Evolutionary conservation across 2,888 invertebrate species (phyloP).

Genomic region (Lissonota sp.): DNA sequence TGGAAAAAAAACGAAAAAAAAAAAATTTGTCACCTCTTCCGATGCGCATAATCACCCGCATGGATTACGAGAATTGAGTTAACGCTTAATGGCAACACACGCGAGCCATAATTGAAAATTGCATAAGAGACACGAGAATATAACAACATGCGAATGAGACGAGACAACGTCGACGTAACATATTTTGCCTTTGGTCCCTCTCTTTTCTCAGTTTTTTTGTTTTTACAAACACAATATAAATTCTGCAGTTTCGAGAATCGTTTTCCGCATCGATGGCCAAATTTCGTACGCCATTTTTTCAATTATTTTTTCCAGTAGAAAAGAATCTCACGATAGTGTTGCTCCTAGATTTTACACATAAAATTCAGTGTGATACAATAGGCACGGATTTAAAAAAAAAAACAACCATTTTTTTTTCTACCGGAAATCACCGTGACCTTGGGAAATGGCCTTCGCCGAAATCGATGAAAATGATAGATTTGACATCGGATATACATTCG

Average conservation of each 20-base stretch:
- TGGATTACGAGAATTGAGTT: constrained; percentile 27
- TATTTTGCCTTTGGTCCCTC: constrained; percentile 60
- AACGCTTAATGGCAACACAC: constrained; percentile 39
- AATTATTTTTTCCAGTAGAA: too few species aligned
- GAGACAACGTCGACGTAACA: constrained; percentile 71
- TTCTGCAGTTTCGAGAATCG: not conserved
- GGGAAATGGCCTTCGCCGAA: too few species aligned
- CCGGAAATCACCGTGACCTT: too few species aligned
- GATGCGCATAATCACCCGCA: constrained; percentile 40
- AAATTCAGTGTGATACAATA: too few species aligned
- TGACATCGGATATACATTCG: too few species aligned
- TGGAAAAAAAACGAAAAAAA: constrained; percentile 1
- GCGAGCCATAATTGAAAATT: constrained; percentile 58
- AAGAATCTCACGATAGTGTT: too few species aligned
- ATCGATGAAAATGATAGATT: too few species aligned
- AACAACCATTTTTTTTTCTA: too few species aligned
- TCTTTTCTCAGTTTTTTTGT: constrained; percentile 6
- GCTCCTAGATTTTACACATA: too few species aligned
- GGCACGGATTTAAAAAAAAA: too few species aligned
- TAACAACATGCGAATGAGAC: constrained; percentile 67
- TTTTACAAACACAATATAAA: not conserved
- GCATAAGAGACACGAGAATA: constrained; percentile 65
- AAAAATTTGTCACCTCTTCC: constrained; percentile 29
- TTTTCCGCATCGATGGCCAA: constrained; percentile 18
- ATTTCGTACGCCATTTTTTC: too few species aligned